phyloP scores from a whole-genome alignment of 2,113 vertebrate genomes.

The Promerops cafer region DNA sequence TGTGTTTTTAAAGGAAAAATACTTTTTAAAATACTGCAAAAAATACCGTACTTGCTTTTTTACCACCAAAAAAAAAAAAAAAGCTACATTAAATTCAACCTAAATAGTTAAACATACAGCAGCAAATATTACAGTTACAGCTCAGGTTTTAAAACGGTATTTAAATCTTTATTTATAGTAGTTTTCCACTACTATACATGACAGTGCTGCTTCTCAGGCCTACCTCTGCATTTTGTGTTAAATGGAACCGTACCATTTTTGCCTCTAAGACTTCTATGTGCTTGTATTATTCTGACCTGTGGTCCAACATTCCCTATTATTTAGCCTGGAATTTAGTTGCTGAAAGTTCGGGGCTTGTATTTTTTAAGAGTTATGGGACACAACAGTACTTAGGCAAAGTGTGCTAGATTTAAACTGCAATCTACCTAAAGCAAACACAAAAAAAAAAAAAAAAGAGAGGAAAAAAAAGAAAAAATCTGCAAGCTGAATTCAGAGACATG shows the following conservation, averaged over 20 bases:
- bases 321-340: slow-evolving; percentile 3
- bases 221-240: background rate
- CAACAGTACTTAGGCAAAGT: slow-evolving; percentile 37
- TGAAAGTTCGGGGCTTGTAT: background rate
- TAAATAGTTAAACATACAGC: slow-evolving; percentile 14
- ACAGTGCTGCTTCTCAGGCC: background rate
- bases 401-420: slow-evolving; percentile 50
- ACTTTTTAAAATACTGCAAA: slow-evolving; percentile 12
- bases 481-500: slow-evolving; percentile 69
- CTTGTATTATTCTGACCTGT: background rate
- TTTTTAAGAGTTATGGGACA: slow-evolving; percentile 24
- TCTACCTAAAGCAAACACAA: slow-evolving; percentile 56
- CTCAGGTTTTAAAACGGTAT: background rate
- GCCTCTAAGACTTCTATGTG: background rate
- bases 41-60: background rate
- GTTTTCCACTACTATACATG: background rate
- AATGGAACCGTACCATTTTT: background rate
- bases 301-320: background rate
- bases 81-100: background rate
- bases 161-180: slow-evolving; percentile 10
- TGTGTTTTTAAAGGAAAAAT: slow-evolving; percentile 23
- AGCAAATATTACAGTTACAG: slow-evolving; percentile 22
- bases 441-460: background rate
- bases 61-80: background rate
- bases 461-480: slow-evolving; percentile 19